Percentiles rank a stretch among this genome's conserved stretches.
These are phyloP conservation scores for Avahi laniger DNA, from an alignment of 2,797 vertebrate species.

Conservation along the genomic window DNA sequence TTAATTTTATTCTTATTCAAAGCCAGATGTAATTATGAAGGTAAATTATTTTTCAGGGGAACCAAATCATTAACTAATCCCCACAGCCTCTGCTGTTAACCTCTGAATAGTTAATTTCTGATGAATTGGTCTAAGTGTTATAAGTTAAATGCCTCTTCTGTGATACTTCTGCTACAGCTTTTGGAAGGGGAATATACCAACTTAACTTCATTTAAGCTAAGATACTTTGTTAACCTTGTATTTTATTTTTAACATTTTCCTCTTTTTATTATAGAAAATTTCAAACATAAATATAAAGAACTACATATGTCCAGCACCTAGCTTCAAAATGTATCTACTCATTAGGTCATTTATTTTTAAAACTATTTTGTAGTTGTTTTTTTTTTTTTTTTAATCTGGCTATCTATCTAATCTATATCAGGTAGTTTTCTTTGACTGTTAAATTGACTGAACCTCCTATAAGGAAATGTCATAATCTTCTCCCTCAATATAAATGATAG, in stretches of 20 bases:
- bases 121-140: background rate
- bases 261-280: conserved; percentile 18
- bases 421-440: conserved; percentile 22
- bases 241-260: background rate
- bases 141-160: background rate
- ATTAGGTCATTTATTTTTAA: conserved; percentile 40
- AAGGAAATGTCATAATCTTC: conserved; percentile 8
- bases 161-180: background rate
- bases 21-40: conserved; percentile 34
- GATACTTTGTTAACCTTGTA: background rate
- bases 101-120: conserved; percentile 25
- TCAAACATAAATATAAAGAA: background rate
- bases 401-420: background rate
- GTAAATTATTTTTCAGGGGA: conserved; percentile 46
- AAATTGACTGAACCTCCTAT: background rate
- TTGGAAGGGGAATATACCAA: background rate
- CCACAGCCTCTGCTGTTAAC: background rate
- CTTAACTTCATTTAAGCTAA: conserved; percentile 6
- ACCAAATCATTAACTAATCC: background rate
- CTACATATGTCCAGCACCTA: background rate
- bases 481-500: background rate
- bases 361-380: background rate
- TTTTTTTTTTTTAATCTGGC: background rate
- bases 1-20: conserved; percentile 42
- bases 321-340: background rate